Evolutionary conservation across 1,140 invertebrate species (phyloP).

Genomic region (Drosophila serrata): DNA sequence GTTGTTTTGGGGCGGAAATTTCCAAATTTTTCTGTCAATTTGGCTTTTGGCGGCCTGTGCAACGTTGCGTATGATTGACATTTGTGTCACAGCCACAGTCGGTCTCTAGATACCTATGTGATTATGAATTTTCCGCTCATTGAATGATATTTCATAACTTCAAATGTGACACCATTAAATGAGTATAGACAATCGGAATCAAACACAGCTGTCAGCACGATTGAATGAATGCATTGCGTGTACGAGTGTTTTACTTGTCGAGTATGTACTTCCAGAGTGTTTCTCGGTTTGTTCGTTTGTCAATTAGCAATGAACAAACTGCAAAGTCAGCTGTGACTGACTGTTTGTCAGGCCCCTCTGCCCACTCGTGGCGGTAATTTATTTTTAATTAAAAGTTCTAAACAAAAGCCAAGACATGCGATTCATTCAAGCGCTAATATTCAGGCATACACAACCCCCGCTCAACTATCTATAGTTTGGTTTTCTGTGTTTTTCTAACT

Average conservation of each 20-base stretch:
- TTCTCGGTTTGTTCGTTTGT: slow-evolving; percentile 40
- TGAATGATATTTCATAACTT: slow-evolving; percentile 71
- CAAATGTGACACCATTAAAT: slow-evolving; percentile 64
- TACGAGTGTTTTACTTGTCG: slow-evolving; percentile 4
- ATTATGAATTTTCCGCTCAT: slow-evolving; percentile 51
- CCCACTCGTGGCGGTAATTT: slow-evolving; percentile 70
- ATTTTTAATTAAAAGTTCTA: slow-evolving; percentile 81
- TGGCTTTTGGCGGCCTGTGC: slow-evolving; percentile 53
- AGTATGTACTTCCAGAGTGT: slow-evolving; percentile 19
- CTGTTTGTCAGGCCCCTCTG: slow-evolving; percentile 30
- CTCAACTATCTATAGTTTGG: slow-evolving; percentile 29
- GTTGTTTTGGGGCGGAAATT: slow-evolving; percentile 34
- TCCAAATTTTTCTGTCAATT: slow-evolving; percentile 42
- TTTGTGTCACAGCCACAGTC: slow-evolving; percentile 61
- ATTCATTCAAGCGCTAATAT: slow-evolving; percentile 76
- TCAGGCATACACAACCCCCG: slow-evolving; percentile 5
- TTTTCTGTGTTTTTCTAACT: slow-evolving; percentile 23
- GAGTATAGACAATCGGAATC: slow-evolving; percentile 60
- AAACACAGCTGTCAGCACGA: slow-evolving; percentile 52
- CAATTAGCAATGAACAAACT: slow-evolving; percentile 62
- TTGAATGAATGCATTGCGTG: slow-evolving; percentile 39
- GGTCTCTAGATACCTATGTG: slow-evolving; percentile 20
- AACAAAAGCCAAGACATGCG: slow-evolving; percentile 77
- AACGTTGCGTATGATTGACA: slow-evolving; percentile 79
- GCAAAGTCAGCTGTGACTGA: slow-evolving; percentile 44